Evolutionary conservation across 2,888 invertebrate species (phyloP), one percentile per base, ranked within the genome.

Genomic region (Troides aeacus): DNA sequence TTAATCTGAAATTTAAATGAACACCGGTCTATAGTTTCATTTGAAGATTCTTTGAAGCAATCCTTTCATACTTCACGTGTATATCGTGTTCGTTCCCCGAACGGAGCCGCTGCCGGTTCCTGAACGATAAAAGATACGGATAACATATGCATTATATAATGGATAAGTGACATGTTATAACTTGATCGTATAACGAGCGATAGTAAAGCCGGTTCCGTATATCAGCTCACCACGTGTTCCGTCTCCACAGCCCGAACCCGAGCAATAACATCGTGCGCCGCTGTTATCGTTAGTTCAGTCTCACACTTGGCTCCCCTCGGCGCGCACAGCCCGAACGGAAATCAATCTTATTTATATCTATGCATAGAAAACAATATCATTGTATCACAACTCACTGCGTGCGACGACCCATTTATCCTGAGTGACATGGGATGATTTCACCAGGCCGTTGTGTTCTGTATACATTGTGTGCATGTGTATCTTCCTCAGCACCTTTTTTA

Each of bases 271-370:
- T 65, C 63, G 53, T 63, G 66, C 24, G 7, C 56, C 66, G 63
- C 60, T 56, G 62, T 66, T 66, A 60, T 70, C 70, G 62, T 62
- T 63, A 30, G 66, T 70, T 59, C 50, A 7, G 68, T 62, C 66
- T 64, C 62, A 15, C 39, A 39, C 18, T 42, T 18, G 62, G 60
- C 65, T 62, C 66, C 66, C 46, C n/a, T 24, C 59, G 15, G 7
- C 17, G 53, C 6, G 39, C 6, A 1, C n/a, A n/a, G 23, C 12
- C 23, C 66, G 30, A 46, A 23, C 50, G 12, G 57, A 65, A 53
- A 58, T 65, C 7, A 24, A 30, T 60, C 60, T 59, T 66, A 63
- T 66, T 23, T 53, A 17, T 24, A 66, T 58, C 2, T 10, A 39
- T 0, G 0, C 10, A 42, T 62, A 70, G 56, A 63, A 17, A 57